These are phyloP conservation scores for Stegodyphus mimosarum DNA, from an alignment of 1,140 invertebrate genomes.

Conservation along the genomic window DNA sequence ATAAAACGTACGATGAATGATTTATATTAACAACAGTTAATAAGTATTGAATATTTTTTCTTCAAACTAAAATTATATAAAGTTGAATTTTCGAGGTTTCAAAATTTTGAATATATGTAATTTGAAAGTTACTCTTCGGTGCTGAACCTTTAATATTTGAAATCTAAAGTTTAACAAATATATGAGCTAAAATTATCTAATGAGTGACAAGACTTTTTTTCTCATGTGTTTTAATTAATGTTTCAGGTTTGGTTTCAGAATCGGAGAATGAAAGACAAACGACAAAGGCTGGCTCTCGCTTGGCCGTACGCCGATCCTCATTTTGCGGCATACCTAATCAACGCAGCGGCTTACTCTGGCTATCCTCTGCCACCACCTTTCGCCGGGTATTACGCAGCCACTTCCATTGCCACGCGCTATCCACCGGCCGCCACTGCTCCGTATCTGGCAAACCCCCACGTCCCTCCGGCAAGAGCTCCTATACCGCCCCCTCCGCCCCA, in stretches of 20 bases:
- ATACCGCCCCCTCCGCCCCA: background rate
- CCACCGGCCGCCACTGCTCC: conserved; percentile 20
- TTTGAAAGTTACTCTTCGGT: too few relatives aligned
- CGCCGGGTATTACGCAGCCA: conserved; percentile 43
- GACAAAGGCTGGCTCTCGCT: conserved; percentile 89
- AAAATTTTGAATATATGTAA: too few relatives aligned
- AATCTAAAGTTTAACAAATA: too few relatives aligned
- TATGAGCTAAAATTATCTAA: too few relatives aligned
- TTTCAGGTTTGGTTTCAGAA: conserved; percentile 98
- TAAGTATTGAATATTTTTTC: too few relatives aligned
- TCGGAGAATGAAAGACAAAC: conserved; percentile 96
- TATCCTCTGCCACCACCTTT: conserved; percentile 65
- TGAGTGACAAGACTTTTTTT: background rate
- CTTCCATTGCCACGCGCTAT: conserved; percentile 17
- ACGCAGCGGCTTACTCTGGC: conserved; percentile 83
- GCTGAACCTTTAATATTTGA: too few relatives aligned
- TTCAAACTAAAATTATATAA: too few relatives aligned
- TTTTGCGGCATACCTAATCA: conserved; percentile 89
- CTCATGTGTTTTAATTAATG: conserved; percentile 51
- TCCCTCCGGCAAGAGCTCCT: background rate
- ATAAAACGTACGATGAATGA: too few relatives aligned
- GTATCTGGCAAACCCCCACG: conserved; percentile 7
- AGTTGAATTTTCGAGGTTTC: too few relatives aligned
- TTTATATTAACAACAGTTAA: too few relatives aligned
- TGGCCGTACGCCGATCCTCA: conserved; percentile 96